Conservation (phyloP, 2,797 vertebrate species). For the Hyperoplus lanceolatus region DNA sequence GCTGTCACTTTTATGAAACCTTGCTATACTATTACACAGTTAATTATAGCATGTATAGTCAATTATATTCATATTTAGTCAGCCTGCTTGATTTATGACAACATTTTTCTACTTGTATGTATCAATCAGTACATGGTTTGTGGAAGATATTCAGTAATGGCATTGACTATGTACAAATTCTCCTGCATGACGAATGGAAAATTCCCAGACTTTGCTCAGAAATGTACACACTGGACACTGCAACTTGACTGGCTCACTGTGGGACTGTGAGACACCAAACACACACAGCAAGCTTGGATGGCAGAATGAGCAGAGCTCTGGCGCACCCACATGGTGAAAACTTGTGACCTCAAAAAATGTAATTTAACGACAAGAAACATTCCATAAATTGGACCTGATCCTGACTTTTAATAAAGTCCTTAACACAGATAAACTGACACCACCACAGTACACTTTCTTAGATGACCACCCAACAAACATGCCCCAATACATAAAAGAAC, state of each 20-base stretch:
- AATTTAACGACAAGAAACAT: not conserved
- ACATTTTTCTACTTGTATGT: slow-evolving; percentile 8
- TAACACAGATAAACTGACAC: slow-evolving; percentile 6
- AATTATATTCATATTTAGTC: slow-evolving; percentile 4
- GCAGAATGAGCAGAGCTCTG: slow-evolving; percentile 51
- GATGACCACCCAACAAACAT: slow-evolving; percentile 2
- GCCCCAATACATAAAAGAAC: slow-evolving; percentile 20
- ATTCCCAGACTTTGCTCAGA: slow-evolving; percentile 1
- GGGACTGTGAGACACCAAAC: slow-evolving; percentile 6
- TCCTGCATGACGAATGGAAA: slow-evolving; percentile 7
- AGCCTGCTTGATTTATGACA: slow-evolving; percentile 13
- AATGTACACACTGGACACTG: slow-evolving; percentile 1
- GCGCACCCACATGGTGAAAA: slow-evolving; percentile 60
- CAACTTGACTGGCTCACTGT: slow-evolving; percentile 20
- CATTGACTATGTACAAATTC: slow-evolving; percentile 9
- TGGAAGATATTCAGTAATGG: not conserved
- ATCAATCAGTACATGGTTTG: slow-evolving; percentile 13
- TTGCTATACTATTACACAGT: not conserved
- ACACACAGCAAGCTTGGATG: not conserved
- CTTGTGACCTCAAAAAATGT: slow-evolving; percentile 28
- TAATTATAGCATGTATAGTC: slow-evolving; percentile 16
- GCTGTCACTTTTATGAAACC: slow-evolving; percentile 19
- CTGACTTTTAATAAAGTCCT: not conserved
- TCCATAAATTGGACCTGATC: not conserved
- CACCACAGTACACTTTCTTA: not conserved